phyloP scores from a whole-genome alignment of 2,888 invertebrate species.

The Sclerodermus sp. region DNA sequence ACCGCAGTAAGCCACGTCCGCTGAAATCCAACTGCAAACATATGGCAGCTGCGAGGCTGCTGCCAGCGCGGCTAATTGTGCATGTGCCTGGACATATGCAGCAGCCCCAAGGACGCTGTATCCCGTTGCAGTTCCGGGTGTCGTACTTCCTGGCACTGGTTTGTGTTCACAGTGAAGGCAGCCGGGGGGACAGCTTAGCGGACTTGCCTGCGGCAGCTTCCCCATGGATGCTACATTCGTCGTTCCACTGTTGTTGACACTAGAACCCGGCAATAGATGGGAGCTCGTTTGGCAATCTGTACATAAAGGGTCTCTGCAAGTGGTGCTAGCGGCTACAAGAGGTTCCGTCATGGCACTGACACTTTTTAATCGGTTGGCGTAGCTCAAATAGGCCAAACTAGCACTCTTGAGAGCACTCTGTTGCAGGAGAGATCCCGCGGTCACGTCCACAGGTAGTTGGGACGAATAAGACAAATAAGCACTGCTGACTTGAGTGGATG shows the following conservation, averaged over 20 bases:
- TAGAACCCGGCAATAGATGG: constrained; percentile 66
- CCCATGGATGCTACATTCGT: too few species aligned
- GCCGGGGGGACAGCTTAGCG: constrained; percentile 84
- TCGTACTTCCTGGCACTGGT: constrained; percentile 58
- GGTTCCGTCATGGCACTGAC: constrained; percentile 65
- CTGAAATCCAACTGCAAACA: constrained; percentile 89
- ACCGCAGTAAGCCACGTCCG: constrained; percentile 84
- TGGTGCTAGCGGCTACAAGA: constrained; percentile 71
- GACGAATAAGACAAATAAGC: constrained; percentile 67
- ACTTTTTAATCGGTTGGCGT: constrained; percentile 76
- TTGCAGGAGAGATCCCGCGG: constrained; percentile 77
- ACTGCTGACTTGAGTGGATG: constrained; percentile 21
- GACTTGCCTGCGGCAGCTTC: constrained; percentile 34
- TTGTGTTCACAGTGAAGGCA: constrained; percentile 87
- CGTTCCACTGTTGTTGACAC: too few species aligned
- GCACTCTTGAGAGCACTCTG: constrained; percentile 73
- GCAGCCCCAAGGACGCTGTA: constrained; percentile 59
- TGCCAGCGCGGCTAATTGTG: constrained; percentile 77
- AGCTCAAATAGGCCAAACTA: constrained; percentile 80
- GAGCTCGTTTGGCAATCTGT: constrained; percentile 88
- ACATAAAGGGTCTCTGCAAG: constrained; percentile 90
- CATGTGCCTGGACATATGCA: constrained; percentile 77
- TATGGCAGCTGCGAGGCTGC: constrained; percentile 83
- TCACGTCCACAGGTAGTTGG: constrained; percentile 73
- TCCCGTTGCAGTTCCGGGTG: constrained; percentile 66